Base-by-base conservation (phyloP, 2,113 vertebrate species). In the Cynocephalus volans region DNA sequence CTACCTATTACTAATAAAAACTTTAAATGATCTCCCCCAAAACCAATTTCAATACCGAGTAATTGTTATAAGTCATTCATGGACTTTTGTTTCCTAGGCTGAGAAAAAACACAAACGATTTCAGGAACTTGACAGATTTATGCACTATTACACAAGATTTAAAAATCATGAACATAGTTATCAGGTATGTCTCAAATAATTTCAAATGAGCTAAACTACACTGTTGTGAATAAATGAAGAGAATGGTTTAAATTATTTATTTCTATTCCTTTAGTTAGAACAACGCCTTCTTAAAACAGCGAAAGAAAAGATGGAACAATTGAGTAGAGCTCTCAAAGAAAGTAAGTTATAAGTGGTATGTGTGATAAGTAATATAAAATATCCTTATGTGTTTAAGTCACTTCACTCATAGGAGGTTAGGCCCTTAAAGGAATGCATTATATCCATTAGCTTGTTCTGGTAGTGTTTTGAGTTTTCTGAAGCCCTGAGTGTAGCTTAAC, bases 281-380 rank as follows among this genome's bases (percentile, higher is more conserved):
- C 99, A 99, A 86, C 99, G 99, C 96, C 99, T 99, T 98, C 99
- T 99, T 85, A 99, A 99, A 99, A 99, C 99, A 92, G 99, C 99
- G 99, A 99, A 99, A 99, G 99, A 99, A 98, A 99, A 99, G 98
- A 99, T 99, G 99, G 99, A 99, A 91, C 99, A 99, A 97, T 98
- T 99, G 97, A 99, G 99, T 98, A 99, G 99, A 99, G 99, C 99
- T 95, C 99, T 99, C 90, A 99, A 99, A 98, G 99, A 99, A 99
- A 99, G 99, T 99, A 98, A 99, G 99, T 99, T 73, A 5, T 95
- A 76, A 58, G 70, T 90, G 76, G 56, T 90, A 23, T 79, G 50
- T 87, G 54, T 92, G 60, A 65, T 93, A 79, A 58, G 90, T 79
- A 83, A 75, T 65, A 10, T 92, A 89, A 95, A 93, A 77, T 88